These are phyloP conservation scores for Montipora efflorescens DNA, from an alignment of 64 coral and sea anemone species.

Conservation along the genomic window DNA sequence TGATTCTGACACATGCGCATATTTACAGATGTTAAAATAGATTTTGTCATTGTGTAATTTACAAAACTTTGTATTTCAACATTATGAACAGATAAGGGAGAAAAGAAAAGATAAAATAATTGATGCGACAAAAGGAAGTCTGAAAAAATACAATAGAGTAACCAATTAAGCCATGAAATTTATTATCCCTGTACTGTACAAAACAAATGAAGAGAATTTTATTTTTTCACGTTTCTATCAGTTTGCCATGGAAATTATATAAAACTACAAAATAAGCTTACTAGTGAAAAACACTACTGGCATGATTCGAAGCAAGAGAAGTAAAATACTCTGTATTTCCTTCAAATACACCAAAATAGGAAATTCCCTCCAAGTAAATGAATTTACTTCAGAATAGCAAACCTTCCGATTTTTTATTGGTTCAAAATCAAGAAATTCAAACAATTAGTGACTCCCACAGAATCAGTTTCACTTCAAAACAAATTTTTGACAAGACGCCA, in stretches of 20 bases:
- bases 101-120: constrained; percentile 29
- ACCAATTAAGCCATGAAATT: not conserved
- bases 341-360: not conserved
- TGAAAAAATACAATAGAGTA: not conserved
- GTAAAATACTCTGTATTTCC: not conserved
- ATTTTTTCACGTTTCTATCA: too few relatives aligned
- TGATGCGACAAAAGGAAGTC: not conserved
- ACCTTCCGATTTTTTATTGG: not conserved
- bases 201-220: not conserved
- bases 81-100: not conserved
- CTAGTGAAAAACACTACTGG: too few relatives aligned
- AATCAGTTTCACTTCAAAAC: constrained; percentile 8
- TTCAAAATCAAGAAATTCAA: not conserved
- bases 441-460: not conserved
- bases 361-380: not conserved
- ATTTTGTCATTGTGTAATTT: not conserved
- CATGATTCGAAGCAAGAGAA: not conserved
- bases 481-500: not conserved
- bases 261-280: too few relatives aligned
- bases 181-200: not conserved
- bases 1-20: not conserved
- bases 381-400: not conserved
- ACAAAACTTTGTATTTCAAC: not conserved
- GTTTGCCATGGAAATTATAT: too few relatives aligned
- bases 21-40: not conserved